Base-by-base conservation (phyloP, 1,140 invertebrate species). In the Eueides isabella region DNA sequence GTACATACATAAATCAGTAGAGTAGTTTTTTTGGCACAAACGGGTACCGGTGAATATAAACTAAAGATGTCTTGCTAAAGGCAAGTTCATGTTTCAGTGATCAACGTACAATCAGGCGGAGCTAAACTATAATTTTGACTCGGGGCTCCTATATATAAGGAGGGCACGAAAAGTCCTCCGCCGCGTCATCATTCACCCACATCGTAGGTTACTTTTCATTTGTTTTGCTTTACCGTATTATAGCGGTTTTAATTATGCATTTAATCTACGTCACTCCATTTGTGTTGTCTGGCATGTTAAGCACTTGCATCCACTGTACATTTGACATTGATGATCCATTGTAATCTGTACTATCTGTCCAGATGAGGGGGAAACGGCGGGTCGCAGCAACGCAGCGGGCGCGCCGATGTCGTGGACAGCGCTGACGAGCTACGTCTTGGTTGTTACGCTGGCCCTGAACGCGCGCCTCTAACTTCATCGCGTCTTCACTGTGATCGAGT, bases 151-250 rank as follows among this genome's bases (percentile, higher is more conserved):
- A 73, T 80, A 80, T 78, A 73, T 85, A 80, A 91, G 90, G 88
- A 88, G 90, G 89, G 72, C 84, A 75, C 80, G 70, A 82, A 67
- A 81, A 79, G 83, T 80, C 88, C 91, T 92, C 89, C 89, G 90
- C 89, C 84, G 89, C 84, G 87, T 81, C 87, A 83, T 81, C 89
- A 85, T 77, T 85, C 85, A 87, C 77, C 84, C 85, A 82, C 87
- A 85, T 87, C 86, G 91, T 93, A 93, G 89, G 91, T 93, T 88
- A 83, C 79, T 78, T 84, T 92, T 86, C 75, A 85, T 90, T 88
- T 85, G 78, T 90, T 88, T 84, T 83, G 76, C 80, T 80, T 71
- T 62, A 75, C 77, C 77, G 75, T 75, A 28, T 80, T 69, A 71
- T 76, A 31, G 14, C 67, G 67, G 72, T 69, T 65, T 74, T 35